These are phyloP conservation scores for Camponotus floridanus DNA, from an alignment of 1,140 invertebrate genomes.

Conservation along the genomic window DNA sequence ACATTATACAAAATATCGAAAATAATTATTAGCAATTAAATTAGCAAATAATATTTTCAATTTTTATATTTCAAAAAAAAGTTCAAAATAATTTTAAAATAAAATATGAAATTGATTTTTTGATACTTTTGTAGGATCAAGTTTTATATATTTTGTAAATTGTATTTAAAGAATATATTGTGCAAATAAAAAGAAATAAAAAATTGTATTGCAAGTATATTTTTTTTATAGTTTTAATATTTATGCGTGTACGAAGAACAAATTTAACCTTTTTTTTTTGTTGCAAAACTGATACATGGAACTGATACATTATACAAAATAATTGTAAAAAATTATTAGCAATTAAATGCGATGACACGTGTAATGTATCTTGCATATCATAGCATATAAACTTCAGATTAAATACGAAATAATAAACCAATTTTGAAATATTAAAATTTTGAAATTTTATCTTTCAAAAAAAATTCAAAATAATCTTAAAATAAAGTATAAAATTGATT, in stretches of 20 bases:
- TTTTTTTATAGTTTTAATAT: conserved; percentile 7
- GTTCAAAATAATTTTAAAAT: not conserved
- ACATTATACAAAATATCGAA: too few relatives aligned
- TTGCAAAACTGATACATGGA: not conserved
- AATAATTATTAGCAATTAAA: too few relatives aligned
- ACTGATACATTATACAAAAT: too few relatives aligned
- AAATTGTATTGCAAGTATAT: not conserved
- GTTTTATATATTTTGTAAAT: not conserved
- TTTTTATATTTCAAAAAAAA: not conserved
- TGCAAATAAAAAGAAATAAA: not conserved
- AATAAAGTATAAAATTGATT: not conserved
- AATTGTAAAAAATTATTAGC: too few relatives aligned
- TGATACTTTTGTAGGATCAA: not conserved
- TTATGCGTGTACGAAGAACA: too few relatives aligned
- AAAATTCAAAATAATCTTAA: not conserved
- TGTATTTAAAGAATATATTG: not conserved
- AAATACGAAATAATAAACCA: not conserved
- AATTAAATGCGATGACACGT: too few relatives aligned
- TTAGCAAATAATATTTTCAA: too few relatives aligned
- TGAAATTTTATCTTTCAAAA: too few relatives aligned
- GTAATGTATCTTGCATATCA: too few relatives aligned
- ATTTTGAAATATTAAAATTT: not conserved
- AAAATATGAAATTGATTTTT: not conserved
- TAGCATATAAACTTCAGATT: too few relatives aligned
- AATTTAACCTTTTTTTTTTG: too few relatives aligned